Percentiles rank a stretch among this genome's conserved stretches.
Evolutionary conservation across 92 coral and sea anemone species (phyloP).

Genomic region (Anthopleura xanthogrammica): DNA sequence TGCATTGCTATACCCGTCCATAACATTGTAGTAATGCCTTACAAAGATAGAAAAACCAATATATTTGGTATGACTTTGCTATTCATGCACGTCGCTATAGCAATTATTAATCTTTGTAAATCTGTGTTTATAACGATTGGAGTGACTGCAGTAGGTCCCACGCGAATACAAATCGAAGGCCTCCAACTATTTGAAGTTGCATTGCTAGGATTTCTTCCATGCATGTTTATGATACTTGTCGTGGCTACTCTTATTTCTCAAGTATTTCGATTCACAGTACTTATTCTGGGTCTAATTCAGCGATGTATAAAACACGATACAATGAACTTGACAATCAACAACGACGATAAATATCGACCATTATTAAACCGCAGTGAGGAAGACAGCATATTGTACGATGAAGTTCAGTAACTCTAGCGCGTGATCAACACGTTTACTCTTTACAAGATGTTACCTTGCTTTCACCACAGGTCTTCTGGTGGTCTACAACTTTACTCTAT

Average conservation of each 20-base stretch:
- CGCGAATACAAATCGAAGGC: conserved; percentile 2
- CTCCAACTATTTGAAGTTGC: conserved; percentile 16
- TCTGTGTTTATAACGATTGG: conserved; percentile 26
- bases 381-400: background rate
- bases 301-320: no score
- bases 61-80: no score
- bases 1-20: no score
- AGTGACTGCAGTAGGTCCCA: conserved; percentile 1
- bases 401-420: no score
- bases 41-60: no score
- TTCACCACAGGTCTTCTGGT: no score
- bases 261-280: background rate
- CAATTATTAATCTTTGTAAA: conserved; percentile 46
- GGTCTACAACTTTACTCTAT: no score
- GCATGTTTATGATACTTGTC: background rate
- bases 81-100: conserved; percentile 33
- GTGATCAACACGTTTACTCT: no score
- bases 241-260: background rate
- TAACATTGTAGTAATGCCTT: no score
- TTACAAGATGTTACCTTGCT: no score
- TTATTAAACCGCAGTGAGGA: background rate
- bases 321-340: background rate
- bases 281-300: no score
- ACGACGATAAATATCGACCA: background rate
- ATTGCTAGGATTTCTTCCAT: conserved; percentile 12